phyloP scores from a whole-genome alignment of 2,113 vertebrate species.

The Ptilonorhynchus violaceus region DNA sequence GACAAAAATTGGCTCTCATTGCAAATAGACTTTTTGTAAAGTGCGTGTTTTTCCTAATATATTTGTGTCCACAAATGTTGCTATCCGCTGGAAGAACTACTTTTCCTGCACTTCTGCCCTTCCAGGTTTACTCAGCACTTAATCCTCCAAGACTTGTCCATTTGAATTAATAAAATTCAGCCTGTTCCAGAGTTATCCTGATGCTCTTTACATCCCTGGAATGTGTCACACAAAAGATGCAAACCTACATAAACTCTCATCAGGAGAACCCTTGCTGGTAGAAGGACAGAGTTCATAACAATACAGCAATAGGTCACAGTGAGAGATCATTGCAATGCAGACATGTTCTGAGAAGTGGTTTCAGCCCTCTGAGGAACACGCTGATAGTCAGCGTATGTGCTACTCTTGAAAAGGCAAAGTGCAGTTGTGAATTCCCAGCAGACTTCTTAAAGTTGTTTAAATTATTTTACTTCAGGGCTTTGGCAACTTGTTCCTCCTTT shows the following conservation, averaged over 20 bases:
- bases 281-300: neutral
- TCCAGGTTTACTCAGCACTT: neutral
- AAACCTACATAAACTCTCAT: neutral
- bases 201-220: neutral
- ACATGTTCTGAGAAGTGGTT: neutral
- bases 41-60: neutral
- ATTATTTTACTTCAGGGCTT: neutral
- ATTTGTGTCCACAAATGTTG: neutral
- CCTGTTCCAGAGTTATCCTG: neutral
- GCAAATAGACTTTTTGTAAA: neutral
- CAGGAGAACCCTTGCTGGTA: neutral
- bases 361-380: neutral
- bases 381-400: fast-evolving
- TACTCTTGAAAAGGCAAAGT: neutral
- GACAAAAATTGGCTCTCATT: neutral
- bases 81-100: neutral
- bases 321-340: neutral
- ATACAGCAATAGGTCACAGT: neutral
- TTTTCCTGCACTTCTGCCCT: neutral
- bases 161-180: neutral
- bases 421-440: neutral
- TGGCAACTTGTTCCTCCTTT: neutral
- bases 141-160: neutral
- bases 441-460: neutral
- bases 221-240: neutral